These are phyloP conservation scores for Hoplodrina ambigua DNA, from an alignment of 2,888 invertebrate genomes.

Conservation along the genomic window DNA sequence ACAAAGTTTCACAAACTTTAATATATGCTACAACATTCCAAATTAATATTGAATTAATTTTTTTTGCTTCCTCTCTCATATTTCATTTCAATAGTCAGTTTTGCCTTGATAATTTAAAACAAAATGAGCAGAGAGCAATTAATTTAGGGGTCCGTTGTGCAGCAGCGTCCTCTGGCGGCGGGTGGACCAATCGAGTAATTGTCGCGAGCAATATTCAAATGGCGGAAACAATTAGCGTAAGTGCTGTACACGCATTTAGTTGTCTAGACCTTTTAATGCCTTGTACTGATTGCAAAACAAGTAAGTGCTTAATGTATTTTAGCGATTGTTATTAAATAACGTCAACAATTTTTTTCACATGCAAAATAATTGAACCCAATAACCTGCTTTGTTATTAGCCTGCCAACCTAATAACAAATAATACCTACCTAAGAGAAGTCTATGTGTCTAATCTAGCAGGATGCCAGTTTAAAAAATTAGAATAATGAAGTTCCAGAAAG, in stretches of 20 bases:
- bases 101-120: constrained; percentile 80
- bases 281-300: constrained; percentile 56
- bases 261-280: constrained; percentile 66
- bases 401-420: neutral
- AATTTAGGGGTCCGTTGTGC: constrained; percentile 83
- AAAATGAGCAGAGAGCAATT: constrained; percentile 86
- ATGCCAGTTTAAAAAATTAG: neutral
- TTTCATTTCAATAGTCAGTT: constrained; percentile 69
- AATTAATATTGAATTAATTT: constrained; percentile 3
- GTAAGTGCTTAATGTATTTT: constrained; percentile 1
- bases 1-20: neutral
- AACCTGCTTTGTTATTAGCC: too few relatives aligned
- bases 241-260: constrained; percentile 82
- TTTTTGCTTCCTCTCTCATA: neutral
- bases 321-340: neutral
- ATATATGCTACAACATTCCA: neutral
- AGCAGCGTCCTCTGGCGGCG: constrained; percentile 75
- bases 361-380: too few relatives aligned
- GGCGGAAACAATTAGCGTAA: constrained; percentile 90
- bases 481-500: neutral
- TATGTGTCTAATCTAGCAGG: neutral
- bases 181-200: constrained; percentile 88
- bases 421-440: neutral
- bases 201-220: constrained; percentile 90
- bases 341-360: too few relatives aligned